Base-by-base conservation (phyloP, 2,888 invertebrate genomes). In the Chloromyia formosa region DNA sequence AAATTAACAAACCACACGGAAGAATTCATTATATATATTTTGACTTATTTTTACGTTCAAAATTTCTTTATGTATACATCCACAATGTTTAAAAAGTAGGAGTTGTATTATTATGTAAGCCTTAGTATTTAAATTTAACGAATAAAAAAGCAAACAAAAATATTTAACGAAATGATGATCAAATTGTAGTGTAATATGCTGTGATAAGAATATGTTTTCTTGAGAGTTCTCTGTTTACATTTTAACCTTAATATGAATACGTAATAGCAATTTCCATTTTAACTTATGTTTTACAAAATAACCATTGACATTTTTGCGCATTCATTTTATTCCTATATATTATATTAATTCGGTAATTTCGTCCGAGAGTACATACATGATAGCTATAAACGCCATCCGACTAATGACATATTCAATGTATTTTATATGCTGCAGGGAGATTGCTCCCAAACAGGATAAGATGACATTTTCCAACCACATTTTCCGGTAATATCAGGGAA, bases 181-280 rank as follows among this genome's bases (percentile, higher is more conserved):
- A 49, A 49, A 49, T n/a, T 49, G 60, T 60, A 23, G 60, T 22
- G 27, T 60, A 60, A 23, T 60, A 60, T 27, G 60, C 60, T 60
- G 60, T 23, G 27, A 60, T 60, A 60, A 27, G n/a, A 23, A 23
- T 49, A 49, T n/a, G 49, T 49, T 49, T 49, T 16, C 56, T 58
- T 58, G 18, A 20, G 20, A 20, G 20, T 58, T 58, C 16, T 58
- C 22, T 58, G 56, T 58, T 58, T 58, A 49, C 49, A 49, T 49
- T 49, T 49, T 49, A 49, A 49, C 49, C 14, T 49, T 49, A 12
- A n/a, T 49, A 49, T 12, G 10, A 58, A 58, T 58, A 58, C 22
- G 23, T 60, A 60, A 60, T 27, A 23, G 9, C 1, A 23, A 60
- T 60, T 3, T 60, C n/a, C 23, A 22, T 60, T 23, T 60, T 12